Conservation (phyloP, 2,888 invertebrate species). For the Acanthosepion lycidas region DNA sequence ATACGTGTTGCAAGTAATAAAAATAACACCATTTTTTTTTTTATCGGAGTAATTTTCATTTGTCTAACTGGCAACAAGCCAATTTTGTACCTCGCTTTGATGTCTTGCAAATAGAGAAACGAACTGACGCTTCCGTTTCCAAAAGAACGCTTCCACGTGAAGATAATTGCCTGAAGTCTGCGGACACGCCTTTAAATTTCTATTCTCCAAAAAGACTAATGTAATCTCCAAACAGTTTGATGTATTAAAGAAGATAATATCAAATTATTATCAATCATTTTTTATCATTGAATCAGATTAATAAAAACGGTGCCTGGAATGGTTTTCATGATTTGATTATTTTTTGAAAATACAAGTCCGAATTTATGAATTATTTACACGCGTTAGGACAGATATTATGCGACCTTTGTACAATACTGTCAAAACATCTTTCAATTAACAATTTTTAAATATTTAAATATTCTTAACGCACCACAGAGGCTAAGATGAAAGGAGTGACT, state of each 20-base stretch:
- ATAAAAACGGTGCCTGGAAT: neutral
- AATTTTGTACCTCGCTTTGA: neutral
- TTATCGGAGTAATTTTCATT: neutral
- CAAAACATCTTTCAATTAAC: no score
- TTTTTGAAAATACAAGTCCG: neutral
- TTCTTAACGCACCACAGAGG: no score
- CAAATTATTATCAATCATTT: neutral
- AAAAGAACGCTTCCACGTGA: neutral
- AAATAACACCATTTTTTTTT: neutral
- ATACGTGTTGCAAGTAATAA: neutral
- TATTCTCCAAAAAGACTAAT: neutral
- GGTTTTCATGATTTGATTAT: neutral
- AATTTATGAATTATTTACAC: no score
- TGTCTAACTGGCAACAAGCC: slow-evolving; percentile 4
- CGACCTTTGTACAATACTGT: no score
- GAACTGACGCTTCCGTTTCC: neutral
- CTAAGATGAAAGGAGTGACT: no score
- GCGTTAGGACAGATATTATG: no score
- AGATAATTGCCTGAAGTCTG: neutral
- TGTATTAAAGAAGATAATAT: slow-evolving; percentile 1
- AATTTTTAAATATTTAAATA: no score
- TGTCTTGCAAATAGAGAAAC: neutral
- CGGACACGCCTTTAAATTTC: neutral
- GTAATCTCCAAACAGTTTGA: neutral
- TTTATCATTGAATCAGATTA: neutral